phyloP scores from a whole-genome alignment of 92 coral and sea anemone genomes.

The Actinostola sp. region DNA sequence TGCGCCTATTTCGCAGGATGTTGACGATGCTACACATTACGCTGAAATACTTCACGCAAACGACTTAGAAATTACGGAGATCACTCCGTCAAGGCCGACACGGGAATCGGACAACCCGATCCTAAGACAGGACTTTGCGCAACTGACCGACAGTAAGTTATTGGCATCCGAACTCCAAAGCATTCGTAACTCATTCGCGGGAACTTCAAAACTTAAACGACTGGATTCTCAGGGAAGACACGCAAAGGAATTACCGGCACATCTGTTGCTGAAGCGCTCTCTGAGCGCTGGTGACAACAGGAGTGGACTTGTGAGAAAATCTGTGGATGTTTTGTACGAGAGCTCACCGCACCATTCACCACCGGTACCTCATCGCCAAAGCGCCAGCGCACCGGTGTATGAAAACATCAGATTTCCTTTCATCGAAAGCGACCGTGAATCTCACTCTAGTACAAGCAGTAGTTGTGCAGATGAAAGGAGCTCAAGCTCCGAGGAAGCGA shows the following conservation, averaged over 20 bases:
- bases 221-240: constrained; percentile 36
- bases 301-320: constrained; percentile 17
- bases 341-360: constrained; percentile 54
- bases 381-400: constrained; percentile 58
- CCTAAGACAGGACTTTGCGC: constrained; percentile 77
- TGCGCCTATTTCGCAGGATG: constrained; percentile 74
- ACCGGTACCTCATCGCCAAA: constrained; percentile 46
- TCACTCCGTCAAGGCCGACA: constrained; percentile 76
- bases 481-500: constrained; percentile 58
- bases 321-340: constrained; percentile 44
- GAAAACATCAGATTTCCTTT: constrained; percentile 69
- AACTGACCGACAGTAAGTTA: constrained; percentile 24
- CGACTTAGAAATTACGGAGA: constrained; percentile 47
- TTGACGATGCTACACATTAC: constrained; percentile 62
- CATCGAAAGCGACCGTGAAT: constrained; percentile 55
- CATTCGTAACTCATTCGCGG: constrained; percentile 57
- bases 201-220: constrained; percentile 35
- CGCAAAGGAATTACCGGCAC: constrained; percentile 21
- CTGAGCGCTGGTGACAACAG: constrained; percentile 27
- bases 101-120: constrained; percentile 95
- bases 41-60: constrained; percentile 76
- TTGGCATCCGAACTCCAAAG: constrained; percentile 46
- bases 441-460: constrained; percentile 71
- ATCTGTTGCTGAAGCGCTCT: constrained; percentile 42
- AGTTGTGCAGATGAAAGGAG: constrained; percentile 55